Base-by-base conservation (phyloP, 1,140 invertebrate species). In the Formica selysi region DNA sequence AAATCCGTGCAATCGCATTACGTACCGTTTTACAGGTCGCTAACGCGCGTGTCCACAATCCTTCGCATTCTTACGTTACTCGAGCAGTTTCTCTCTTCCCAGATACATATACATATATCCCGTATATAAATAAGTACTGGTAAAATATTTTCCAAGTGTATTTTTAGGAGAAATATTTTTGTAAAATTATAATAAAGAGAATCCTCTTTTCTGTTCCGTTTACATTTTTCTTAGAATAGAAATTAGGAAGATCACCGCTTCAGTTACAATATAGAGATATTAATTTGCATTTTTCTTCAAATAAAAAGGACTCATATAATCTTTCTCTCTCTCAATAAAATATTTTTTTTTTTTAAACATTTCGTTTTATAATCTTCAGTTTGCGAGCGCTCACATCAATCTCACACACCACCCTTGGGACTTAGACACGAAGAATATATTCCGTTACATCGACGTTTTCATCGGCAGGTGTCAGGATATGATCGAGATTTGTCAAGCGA, bases 391-490 rank as follows among this genome's bases (percentile, higher is more conserved):
- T 67, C 96, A 96, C 80, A 95, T 94, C 81, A 94, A 92, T 2
- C 78, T 92, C 1, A 95, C 95, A 1, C 87, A 94, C 4, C 92
- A 93, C 38, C 92, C 95, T n/a, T 98, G 98, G 98, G 94, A 97
- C 19, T 92, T 98, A 61, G 97, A 98, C 89, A 96, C 96, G 65
- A 96, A 96, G n/a, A 96, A 96, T 2, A 97, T 99, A 89, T 98
- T 99, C 94, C 97, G 97, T 91, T 97, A 98, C 90, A 96, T 98
- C 19, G 97, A 98, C 92, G 97, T 97, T 0, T 98, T 98, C 92
- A 96, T 98, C 54, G 97, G 98, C 94, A 96, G 98, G 73, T 97
- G 98, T 90, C 96, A 97, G 70, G 98, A 99, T 94, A 96, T 98
- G 92, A 96, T 98, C 62, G 98, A 98, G 94, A 97, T 99, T 62